phyloP scores from a whole-genome alignment of 2,113 vertebrate genomes.

The Seriola quinqueradiata region DNA sequence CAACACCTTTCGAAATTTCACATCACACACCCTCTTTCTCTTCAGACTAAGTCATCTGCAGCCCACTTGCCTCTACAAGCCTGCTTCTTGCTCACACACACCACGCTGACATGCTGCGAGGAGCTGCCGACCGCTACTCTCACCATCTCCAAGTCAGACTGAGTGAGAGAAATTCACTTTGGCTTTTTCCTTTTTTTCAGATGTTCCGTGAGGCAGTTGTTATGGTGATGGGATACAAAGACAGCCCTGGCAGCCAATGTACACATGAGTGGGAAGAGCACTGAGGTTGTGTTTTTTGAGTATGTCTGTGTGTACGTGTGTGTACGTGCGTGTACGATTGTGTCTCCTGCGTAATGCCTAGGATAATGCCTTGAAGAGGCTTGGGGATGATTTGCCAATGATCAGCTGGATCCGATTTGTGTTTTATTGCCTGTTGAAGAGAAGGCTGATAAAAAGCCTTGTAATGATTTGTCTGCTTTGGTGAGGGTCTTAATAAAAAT shows the following conservation, averaged over 20 bases:
- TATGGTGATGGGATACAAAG: slow-evolving; percentile 87
- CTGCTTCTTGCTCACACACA: slow-evolving; percentile 51
- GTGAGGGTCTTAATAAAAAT: slow-evolving; percentile 46
- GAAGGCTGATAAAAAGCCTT: slow-evolving; percentile 50
- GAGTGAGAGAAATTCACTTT: slow-evolving; percentile 79
- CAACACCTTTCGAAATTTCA: slow-evolving; percentile 49
- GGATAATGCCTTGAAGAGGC: slow-evolving; percentile 49
- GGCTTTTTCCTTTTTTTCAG: slow-evolving; percentile 55
- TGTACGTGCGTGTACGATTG: slow-evolving; percentile 17
- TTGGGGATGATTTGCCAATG: slow-evolving; percentile 47
- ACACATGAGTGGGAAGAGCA: slow-evolving; percentile 69
- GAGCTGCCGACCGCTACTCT: slow-evolving; percentile 62
- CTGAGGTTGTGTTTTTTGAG: slow-evolving; percentile 58
- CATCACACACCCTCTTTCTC: slow-evolving; percentile 37
- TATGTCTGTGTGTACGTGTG: slow-evolving; percentile 18
- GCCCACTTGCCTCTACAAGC: slow-evolving; percentile 50
- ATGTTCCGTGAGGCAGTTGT: slow-evolving; percentile 81
- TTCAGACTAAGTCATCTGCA: slow-evolving; percentile 52
- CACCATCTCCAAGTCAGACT: slow-evolving; percentile 72
- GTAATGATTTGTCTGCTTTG: slow-evolving; percentile 44
- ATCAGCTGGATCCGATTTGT: slow-evolving; percentile 63
- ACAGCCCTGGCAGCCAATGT: slow-evolving; percentile 73
- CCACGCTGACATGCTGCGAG: slow-evolving; percentile 42
- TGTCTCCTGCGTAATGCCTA: slow-evolving; percentile 39
- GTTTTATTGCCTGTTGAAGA: slow-evolving; percentile 66